phyloP scores from a whole-genome alignment of 2,797 vertebrate species.

The Tamandua tetradactyla region DNA sequence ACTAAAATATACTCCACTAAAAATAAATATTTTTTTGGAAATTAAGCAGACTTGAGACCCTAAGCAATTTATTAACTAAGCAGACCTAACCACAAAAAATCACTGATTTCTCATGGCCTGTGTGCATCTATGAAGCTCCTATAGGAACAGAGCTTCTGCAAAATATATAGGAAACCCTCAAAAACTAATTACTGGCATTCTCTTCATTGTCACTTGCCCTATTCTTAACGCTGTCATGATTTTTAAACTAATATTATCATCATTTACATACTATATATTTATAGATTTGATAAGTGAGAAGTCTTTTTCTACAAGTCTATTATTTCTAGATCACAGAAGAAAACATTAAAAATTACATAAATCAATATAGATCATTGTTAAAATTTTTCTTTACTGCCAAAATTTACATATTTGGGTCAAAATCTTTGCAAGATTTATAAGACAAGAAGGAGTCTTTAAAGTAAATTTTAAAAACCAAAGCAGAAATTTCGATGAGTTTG shows the following conservation, averaged over 20 bases:
- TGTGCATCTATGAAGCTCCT: neutral
- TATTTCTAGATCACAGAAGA: slow-evolving; percentile 18
- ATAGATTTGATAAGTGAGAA: neutral
- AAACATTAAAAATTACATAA: slow-evolving; percentile 1
- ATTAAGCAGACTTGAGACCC: neutral
- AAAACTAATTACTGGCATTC: neutral
- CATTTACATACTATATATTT: neutral
- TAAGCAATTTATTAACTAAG: neutral
- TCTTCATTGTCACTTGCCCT: neutral
- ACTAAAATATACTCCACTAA: slow-evolving; percentile 2
- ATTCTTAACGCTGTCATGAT: neutral
- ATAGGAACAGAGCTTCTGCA: neutral
- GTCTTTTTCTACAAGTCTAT: neutral
- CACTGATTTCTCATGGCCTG: neutral
- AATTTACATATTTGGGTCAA: neutral
- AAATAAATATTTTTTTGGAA: neutral
- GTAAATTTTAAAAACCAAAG: neutral
- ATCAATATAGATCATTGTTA: neutral
- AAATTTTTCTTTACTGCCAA: neutral
- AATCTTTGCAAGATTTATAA: slow-evolving; percentile 3
- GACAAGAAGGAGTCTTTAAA: neutral
- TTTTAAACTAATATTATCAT: slow-evolving; percentile 6
- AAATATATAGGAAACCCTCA: neutral
- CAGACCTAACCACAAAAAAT: slow-evolving; percentile 12
- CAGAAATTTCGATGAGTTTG: neutral